Evolutionary conservation across 2,113 vertebrate species (phyloP), one percentile per base, ranked within the genome.

Genomic region (Marmota monax): DNA sequence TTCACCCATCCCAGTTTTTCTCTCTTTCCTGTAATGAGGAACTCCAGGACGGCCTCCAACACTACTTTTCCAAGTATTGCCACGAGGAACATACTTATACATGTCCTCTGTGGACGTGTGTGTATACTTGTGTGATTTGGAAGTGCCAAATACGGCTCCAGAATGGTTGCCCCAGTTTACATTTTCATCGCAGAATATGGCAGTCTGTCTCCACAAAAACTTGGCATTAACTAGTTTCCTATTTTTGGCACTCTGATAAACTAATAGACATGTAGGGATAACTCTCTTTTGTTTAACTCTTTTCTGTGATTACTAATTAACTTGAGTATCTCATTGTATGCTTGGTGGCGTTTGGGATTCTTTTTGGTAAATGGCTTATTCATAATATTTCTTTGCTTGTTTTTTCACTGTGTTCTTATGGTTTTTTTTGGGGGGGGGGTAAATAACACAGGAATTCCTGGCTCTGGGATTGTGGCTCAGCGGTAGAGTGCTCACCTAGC

Each of bases 311-410:
- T 45, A n/a, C 23, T 88, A 23, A 84, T 74, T 58, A 91, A 6
- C 9, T 48, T 58, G 39, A 83, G 29, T 51, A 32, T 80, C 74
- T 82, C 90, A 78, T 73, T 10, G 25, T 80, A 69, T 88, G 39
- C 73, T 80, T 80, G 2, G 11, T 80, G 84, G 88, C 48, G 2
- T 80, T 94, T 88, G 70, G 32, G 63, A 84, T 90, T 91, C 76
- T 56, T 72, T 67, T 73, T 58, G 32, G 39, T 70, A 76, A 94
- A 86, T 61, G 65, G 13, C 74, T 90, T 94, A 72, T 77, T 86
- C 37, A 23, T 92, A 53, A 56, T 74, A 73, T 86, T 63, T 4
- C 70, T 86, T 89, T 53, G 42, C 39, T n/a, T 93, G 0, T 77
- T 80, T 67, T 45, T 53, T 61, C 48, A 5, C 23, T 77, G 70